Evolutionary conservation across 2,113 vertebrate genomes (phyloP).

Genomic region (Sander vitreus): DNA sequence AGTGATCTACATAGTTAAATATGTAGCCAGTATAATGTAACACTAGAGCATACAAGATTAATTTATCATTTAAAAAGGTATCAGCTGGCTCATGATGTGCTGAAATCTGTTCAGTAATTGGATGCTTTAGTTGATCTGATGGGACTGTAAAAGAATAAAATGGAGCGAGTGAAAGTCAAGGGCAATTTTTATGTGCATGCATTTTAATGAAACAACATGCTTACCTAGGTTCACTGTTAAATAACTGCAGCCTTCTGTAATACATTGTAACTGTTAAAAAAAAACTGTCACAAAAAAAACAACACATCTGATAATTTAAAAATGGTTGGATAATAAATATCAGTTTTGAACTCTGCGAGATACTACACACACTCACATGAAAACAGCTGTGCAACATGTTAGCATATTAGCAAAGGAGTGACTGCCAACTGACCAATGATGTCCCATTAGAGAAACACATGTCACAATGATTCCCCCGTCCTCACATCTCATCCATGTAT

Average conservation of each 20-base stretch:
- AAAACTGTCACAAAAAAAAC: no score
- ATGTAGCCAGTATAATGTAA: constrained; percentile 2
- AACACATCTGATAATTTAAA: constrained; percentile 3
- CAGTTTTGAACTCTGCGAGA: not conserved
- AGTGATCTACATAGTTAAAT: constrained; percentile 28
- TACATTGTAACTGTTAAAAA: no score
- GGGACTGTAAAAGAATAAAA: constrained; percentile 54
- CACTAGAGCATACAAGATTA: not conserved
- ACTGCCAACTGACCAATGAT: not conserved
- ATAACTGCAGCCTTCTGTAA: not conserved
- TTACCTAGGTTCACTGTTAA: constrained; percentile 13
- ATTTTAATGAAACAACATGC: constrained; percentile 58
- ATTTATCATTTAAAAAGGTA: constrained; percentile 45
- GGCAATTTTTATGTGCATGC: constrained; percentile 56
- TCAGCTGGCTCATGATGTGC: constrained; percentile 35
- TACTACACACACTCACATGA: not conserved
- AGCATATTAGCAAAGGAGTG: constrained; percentile 2
- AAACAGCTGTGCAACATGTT: constrained; percentile 17
- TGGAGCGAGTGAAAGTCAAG: constrained; percentile 50
- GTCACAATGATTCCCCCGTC: not conserved
- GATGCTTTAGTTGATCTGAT: constrained; percentile 43
- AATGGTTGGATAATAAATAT: not conserved
- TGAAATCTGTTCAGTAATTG: constrained; percentile 54
- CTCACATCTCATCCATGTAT: not conserved
- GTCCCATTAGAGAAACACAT: constrained; percentile 10